A percentile compares a stretch with the other conserved stretches of the same genome.
phyloP scores from a whole-genome alignment of 37 sponge, comb jelly and placozoan species.

The Halisarca cf. caerulea region DNA sequence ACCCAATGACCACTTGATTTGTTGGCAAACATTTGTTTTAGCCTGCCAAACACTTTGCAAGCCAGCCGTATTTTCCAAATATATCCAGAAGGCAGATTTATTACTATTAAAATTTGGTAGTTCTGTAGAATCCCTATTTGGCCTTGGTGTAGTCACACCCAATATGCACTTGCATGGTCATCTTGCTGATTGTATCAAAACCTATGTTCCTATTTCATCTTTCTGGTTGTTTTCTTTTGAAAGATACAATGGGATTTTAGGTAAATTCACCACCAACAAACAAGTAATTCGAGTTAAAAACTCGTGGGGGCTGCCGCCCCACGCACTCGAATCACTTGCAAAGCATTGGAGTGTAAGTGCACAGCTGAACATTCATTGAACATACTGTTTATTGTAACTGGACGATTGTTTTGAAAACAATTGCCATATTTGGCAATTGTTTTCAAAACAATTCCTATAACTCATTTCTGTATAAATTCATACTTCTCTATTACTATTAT shows the following conservation, averaged over 20 bases:
- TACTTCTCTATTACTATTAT: too few relatives aligned
- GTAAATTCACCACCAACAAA: not conserved
- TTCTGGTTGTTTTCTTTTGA: constrained; percentile 30
- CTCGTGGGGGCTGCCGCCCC: too few relatives aligned
- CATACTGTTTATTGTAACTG: too few relatives aligned
- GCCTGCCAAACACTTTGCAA: constrained; percentile 9
- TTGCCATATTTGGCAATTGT: too few relatives aligned
- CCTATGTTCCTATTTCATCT: not conserved
- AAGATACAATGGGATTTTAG: constrained; percentile 14
- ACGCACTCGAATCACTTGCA: too few relatives aligned
- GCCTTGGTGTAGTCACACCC: not conserved
- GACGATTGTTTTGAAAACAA: too few relatives aligned
- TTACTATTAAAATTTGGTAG: not conserved
- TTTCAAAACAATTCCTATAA: too few relatives aligned
- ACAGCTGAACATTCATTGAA: too few relatives aligned
- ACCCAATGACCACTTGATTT: not conserved
- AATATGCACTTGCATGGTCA: constrained; percentile 32
- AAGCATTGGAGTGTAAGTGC: too few relatives aligned
- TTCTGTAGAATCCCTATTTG: not conserved
- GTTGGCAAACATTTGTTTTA: constrained; percentile 22
- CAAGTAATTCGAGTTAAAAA: too few relatives aligned
- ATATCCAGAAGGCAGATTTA: not conserved
- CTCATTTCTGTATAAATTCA: too few relatives aligned
- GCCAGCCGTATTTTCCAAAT: not conserved
- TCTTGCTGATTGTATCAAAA: not conserved